These are phyloP conservation scores for Tortricodes alternella DNA, from an alignment of 2,888 invertebrate genomes.

Conservation along the genomic window DNA sequence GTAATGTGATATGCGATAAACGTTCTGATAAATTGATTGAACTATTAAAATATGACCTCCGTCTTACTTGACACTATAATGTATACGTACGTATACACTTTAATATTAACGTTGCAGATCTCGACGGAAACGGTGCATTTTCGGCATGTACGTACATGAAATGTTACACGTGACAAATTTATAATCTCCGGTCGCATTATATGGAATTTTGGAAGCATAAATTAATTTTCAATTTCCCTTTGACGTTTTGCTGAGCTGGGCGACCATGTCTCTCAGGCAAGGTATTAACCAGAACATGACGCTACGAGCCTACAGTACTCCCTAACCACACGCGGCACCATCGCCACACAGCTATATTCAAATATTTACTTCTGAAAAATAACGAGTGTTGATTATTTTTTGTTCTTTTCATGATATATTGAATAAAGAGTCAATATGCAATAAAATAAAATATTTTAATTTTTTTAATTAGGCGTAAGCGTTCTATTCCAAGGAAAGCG, in stretches of 20 bases:
- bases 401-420: too few relatives aligned
- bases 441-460: too few relatives aligned
- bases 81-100: background rate
- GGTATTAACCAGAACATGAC: conserved; percentile 75
- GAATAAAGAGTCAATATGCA: too few relatives aligned
- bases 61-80: too few relatives aligned
- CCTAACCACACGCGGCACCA: conserved; percentile 44
- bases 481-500: too few relatives aligned
- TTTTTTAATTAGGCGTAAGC: too few relatives aligned
- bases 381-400: too few relatives aligned
- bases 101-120: background rate
- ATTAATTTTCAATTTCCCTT: conserved; percentile 83
- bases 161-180: conserved; percentile 54
- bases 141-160: conserved; percentile 26
- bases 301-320: conserved; percentile 54
- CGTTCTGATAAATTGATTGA: too few relatives aligned
- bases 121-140: background rate
- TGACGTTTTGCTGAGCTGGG: conserved; percentile 79
- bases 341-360: too few relatives aligned
- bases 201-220: conserved; percentile 75
- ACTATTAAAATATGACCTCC: too few relatives aligned
- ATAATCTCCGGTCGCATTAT: conserved; percentile 59
- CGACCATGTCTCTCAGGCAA: conserved; percentile 70
- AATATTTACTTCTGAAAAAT: too few relatives aligned
- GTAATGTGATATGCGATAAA: too few relatives aligned